Base-by-base conservation (phyloP, 2,888 invertebrate genomes). In the Julus scandinavius region DNA sequence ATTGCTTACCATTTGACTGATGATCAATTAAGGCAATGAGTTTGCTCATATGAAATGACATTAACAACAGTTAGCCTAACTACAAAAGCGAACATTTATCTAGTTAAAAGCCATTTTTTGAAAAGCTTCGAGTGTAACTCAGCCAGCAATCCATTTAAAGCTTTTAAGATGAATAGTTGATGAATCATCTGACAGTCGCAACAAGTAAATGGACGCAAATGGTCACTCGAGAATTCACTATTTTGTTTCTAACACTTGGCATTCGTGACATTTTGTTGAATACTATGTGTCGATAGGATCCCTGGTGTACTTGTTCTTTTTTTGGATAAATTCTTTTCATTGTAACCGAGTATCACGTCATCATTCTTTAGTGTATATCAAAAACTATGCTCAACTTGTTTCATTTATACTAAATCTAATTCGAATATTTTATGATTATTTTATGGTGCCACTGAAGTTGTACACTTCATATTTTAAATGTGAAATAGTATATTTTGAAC, bases 81-180 rank as follows among this genome's bases (percentile, higher is more conserved):
- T 54, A 54, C 54, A 54, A 15, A 17, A 15, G 54, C 15, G 13
- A 0, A 54, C 54, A 45, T 63, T 63, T 2, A 20, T 20, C 17
- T 20, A 7, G 2, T 45, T 45, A 54, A 50, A 54, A 54, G 54
- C 54, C 63, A 20, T 7, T 63, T 20, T 63, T 20, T 2, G n/a
- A 20, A 63, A n/a, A 63, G 20, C 4, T 20, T 9, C 63, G 17
- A n/a, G n/a, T 63, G 63, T 63, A 63, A 20, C 20, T 63, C 63
- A 63, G 9, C 17, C 63, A 20, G 63, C n/a, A 63, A 20, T 63
- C 63, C 63, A 63, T 63, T 63, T 20, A 63, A 20, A 20, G 63
- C 63, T 63, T 63, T 63, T 63, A 63, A 63, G n/a, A 63, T 63
- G 63, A 63, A 63, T 63, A 20, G 63, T 63, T 63, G 63, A 63